phyloP scores from a whole-genome alignment of 2,888 invertebrate species.

The Embidobia sp. region DNA sequence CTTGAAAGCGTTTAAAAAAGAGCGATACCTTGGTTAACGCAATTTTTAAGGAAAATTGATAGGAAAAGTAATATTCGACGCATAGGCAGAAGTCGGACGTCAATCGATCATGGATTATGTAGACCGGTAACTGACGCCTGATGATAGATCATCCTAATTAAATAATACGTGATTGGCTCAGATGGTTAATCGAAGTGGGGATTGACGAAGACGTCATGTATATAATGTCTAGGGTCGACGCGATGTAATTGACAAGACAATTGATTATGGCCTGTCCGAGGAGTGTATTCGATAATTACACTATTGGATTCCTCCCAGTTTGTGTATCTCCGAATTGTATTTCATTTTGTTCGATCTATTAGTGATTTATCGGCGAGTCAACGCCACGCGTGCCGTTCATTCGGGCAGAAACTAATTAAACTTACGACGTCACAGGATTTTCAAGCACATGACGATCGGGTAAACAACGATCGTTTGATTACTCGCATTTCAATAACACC shows the following conservation, averaged over 20 bases:
- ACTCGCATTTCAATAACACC: conserved; percentile 35
- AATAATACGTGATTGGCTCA: conserved; percentile 78
- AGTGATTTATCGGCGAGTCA: too few species aligned
- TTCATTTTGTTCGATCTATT: conserved; percentile 8
- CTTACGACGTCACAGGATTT: too few species aligned
- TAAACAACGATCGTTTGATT: conserved; percentile 28
- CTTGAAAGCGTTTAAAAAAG: conserved; percentile 22
- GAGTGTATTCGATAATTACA: conserved; percentile 73
- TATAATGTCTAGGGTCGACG: conserved; percentile 70
- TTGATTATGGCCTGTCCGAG: conserved; percentile 75
- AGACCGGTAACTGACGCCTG: conserved; percentile 77
- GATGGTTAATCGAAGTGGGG: conserved; percentile 71
- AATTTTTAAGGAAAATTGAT: conserved; percentile 59
- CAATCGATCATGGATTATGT: conserved; percentile 80
- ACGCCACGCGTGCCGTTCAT: too few species aligned
- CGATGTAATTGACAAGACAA: conserved; percentile 78
- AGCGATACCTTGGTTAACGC: conserved; percentile 26
- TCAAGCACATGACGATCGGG: neutral
- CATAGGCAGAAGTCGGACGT: conserved; percentile 65
- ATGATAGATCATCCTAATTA: conserved; percentile 81
- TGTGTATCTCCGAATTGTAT: conserved; percentile 15
- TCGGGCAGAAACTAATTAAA: too few species aligned
- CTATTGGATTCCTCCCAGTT: conserved; percentile 63
- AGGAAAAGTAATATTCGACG: conserved; percentile 44
- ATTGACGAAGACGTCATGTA: conserved; percentile 70